phyloP scores from a whole-genome alignment of 2,888 invertebrate genomes.

The Agonopterix arenella region DNA sequence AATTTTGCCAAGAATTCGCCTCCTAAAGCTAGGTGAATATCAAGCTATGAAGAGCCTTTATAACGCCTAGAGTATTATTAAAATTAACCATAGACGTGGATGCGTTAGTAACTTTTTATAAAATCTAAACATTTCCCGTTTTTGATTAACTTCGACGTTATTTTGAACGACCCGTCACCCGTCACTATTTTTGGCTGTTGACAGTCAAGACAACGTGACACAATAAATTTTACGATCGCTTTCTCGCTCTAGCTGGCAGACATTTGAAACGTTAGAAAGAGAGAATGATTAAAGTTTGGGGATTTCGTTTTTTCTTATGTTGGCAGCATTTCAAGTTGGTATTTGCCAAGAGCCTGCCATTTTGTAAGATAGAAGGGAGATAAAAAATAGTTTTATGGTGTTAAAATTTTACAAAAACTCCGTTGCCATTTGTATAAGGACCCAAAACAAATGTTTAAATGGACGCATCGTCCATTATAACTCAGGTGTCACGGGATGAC shows the following conservation, averaged over 20 bases:
- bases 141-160: constrained; percentile 8
- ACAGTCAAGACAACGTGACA: constrained; percentile 43
- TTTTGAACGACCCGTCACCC: neutral
- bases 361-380: constrained; percentile 76
- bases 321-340: constrained; percentile 60
- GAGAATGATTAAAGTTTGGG: constrained; percentile 24
- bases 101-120: too few species aligned
- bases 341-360: constrained; percentile 75
- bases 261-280: constrained; percentile 23
- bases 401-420: constrained; percentile 68
- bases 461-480: constrained; percentile 99
- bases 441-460: constrained; percentile 80
- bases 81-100: too few species aligned
- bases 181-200: constrained; percentile 44
- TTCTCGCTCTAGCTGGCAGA: constrained; percentile 21
- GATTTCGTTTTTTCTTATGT: constrained; percentile 37
- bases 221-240: constrained; percentile 21
- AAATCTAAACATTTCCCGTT: neutral
- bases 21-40: too few species aligned
- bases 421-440: constrained; percentile 71
- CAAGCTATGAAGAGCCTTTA: too few species aligned
- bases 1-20: too few species aligned
- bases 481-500: constrained; percentile 98
- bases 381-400: constrained; percentile 78
- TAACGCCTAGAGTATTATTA: too few species aligned